phyloP scores from a whole-genome alignment of 2,888 invertebrate species.

The Lochmaea crataegi region DNA sequence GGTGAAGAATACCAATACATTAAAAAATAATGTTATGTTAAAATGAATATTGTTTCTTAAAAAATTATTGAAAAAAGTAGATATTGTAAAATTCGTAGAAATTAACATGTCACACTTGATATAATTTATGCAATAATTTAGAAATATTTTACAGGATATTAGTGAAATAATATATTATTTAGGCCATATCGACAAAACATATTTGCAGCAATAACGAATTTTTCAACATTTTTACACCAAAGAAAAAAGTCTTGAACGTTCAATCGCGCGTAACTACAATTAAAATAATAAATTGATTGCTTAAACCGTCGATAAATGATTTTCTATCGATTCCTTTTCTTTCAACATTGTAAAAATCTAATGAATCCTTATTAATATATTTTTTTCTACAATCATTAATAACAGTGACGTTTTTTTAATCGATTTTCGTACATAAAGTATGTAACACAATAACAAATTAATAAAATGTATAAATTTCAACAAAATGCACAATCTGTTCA shows the following conservation, averaged over 20 bases:
- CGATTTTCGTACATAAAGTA: too few relatives aligned
- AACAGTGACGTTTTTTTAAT: too few relatives aligned
- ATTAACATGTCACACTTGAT: too few relatives aligned
- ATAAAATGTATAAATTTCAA: too few relatives aligned
- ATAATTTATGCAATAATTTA: neutral
- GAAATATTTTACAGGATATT: slow-evolving; percentile 4
- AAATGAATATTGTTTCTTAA: too few relatives aligned
- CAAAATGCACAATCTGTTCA: too few relatives aligned
- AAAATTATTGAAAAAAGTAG: too few relatives aligned
- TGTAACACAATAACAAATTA: too few relatives aligned
- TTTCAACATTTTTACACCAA: slow-evolving; percentile 20
- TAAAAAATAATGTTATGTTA: too few relatives aligned
- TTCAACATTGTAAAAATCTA: neutral
- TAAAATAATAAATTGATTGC: neutral
- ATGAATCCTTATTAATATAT: neutral
- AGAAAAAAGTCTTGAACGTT: neutral
- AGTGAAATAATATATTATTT: slow-evolving; percentile 9
- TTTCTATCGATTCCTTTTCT: neutral
- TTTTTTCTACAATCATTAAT: too few relatives aligned
- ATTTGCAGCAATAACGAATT: slow-evolving; percentile 3
- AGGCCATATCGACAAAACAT: neutral
- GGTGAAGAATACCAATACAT: too few relatives aligned
- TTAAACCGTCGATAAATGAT: neutral
- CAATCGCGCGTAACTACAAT: neutral
- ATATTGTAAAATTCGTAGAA: too few relatives aligned